phyloP scores from a whole-genome alignment of 2,113 vertebrate genomes.

The Ariopsis seemanni region DNA sequence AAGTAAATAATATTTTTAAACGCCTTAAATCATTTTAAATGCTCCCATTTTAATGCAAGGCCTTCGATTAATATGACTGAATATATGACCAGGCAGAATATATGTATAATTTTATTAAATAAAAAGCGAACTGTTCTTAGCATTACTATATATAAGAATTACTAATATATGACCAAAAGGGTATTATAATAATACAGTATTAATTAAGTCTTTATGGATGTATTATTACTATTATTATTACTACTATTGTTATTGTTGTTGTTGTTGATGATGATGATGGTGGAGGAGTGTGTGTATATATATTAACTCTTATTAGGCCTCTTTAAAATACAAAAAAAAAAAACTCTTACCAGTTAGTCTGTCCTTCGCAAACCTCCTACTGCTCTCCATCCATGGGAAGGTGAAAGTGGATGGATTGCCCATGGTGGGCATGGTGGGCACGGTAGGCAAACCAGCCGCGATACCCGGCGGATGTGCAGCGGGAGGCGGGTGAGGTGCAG shows the following conservation, averaged over 20 bases:
- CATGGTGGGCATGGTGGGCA: conserved; percentile 71
- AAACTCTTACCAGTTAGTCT: conserved; percentile 85
- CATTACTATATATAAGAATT: neutral
- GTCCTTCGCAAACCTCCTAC: conserved; percentile 87
- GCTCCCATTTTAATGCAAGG: neutral
- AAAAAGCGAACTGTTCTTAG: neutral
- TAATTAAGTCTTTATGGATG: neutral
- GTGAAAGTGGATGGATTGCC: conserved; percentile 78
- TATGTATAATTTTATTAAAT: neutral
- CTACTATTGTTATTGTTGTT: neutral
- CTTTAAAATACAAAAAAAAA: neutral
- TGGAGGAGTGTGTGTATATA: too few relatives aligned
- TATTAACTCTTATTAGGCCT: neutral
- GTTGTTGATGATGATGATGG: neutral
- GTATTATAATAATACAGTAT: neutral
- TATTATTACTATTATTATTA: neutral
- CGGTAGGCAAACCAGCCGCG: conserved; percentile 70
- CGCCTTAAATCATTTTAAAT: neutral
- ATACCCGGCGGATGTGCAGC: conserved; percentile 74
- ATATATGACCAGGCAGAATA: neutral
- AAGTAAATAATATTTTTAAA: neutral
- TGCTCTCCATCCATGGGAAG: conserved; percentile 95
- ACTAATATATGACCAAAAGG: neutral
- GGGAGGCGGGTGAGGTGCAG: conserved; percentile 65
- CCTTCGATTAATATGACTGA: neutral